Conservation (phyloP, 2,113 vertebrate species). For the Corydoras maculifer region DNA sequence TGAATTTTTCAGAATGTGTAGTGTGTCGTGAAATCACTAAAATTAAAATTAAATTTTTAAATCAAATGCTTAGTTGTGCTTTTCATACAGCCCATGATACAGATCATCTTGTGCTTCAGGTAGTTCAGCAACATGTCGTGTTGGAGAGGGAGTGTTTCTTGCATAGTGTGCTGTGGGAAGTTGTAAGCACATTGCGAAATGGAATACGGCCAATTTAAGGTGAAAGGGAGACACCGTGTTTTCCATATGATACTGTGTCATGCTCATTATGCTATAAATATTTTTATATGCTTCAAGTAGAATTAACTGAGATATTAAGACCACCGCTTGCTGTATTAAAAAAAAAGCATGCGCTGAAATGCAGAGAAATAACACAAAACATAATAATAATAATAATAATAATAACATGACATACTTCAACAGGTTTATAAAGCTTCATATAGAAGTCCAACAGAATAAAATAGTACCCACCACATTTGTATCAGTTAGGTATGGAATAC, state of each 20-base stretch:
- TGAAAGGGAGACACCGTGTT: constrained; percentile 32
- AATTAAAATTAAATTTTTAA: no score
- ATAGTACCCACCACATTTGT: no score
- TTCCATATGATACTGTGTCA: constrained; percentile 50
- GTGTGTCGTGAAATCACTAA: neutral
- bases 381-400: no score
- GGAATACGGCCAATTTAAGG: constrained; percentile 43
- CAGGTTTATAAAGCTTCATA: no score
- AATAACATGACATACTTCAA: no score
- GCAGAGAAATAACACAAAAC: no score
- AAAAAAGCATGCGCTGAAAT: no score
- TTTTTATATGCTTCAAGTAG: constrained; percentile 57
- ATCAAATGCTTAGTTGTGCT: no score
- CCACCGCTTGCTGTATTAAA: neutral
- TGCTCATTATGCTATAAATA: no score
- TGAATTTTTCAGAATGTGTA: neutral
- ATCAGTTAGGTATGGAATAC: no score
- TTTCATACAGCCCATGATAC: no score
- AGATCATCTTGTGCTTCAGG: neutral
- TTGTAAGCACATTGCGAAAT: constrained; percentile 9
- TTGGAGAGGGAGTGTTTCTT: neutral
- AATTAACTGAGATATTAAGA: constrained; percentile 51
- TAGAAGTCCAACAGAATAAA: no score
- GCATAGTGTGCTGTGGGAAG: neutral
- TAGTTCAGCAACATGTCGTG: neutral